Percentiles rank a stretch among this genome's conserved stretches.
phyloP scores from a whole-genome alignment of 2,888 invertebrate genomes.

The Chaitophorus viminalis region DNA sequence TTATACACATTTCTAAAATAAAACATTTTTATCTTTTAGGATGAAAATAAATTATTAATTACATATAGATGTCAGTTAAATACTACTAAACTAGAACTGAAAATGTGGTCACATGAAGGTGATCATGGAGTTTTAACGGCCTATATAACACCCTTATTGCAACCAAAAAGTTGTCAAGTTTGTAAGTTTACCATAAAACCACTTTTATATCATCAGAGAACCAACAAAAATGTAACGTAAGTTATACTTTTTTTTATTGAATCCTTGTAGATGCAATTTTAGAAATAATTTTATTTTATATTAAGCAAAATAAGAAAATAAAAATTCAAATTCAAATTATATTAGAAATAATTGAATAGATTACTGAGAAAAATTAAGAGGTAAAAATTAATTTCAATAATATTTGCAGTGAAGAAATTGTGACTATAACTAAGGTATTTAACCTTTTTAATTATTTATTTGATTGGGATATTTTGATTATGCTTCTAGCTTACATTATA shows the following conservation, averaged over 20 bases:
- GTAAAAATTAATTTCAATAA: background rate
- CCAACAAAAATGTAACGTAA: constrained; percentile 73
- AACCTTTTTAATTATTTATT: background rate
- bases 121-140: constrained; percentile 79
- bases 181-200: constrained; percentile 78
- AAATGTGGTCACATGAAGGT: constrained; percentile 83
- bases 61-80: constrained; percentile 95
- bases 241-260: constrained; percentile 32
- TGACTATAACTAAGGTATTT: background rate
- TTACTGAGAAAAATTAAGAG: background rate
- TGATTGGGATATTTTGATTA: background rate
- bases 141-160: constrained; percentile 81
- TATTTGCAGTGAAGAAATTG: background rate
- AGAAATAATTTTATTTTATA: too few relatives aligned
- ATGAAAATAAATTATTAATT: constrained; percentile 79
- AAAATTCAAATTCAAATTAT: too few relatives aligned
- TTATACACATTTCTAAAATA: background rate
- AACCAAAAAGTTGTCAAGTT: constrained; percentile 82
- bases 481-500: background rate
- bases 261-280: too few relatives aligned
- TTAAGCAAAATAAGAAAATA: too few relatives aligned
- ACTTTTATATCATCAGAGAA: constrained; percentile 79
- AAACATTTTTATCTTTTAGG: constrained; percentile 67
- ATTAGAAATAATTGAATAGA: background rate
- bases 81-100: constrained; percentile 87